Evolutionary conservation across 2,888 invertebrate genomes (phyloP), one percentile per base, ranked within the genome.

Genomic region (Gortyna flavago): DNA sequence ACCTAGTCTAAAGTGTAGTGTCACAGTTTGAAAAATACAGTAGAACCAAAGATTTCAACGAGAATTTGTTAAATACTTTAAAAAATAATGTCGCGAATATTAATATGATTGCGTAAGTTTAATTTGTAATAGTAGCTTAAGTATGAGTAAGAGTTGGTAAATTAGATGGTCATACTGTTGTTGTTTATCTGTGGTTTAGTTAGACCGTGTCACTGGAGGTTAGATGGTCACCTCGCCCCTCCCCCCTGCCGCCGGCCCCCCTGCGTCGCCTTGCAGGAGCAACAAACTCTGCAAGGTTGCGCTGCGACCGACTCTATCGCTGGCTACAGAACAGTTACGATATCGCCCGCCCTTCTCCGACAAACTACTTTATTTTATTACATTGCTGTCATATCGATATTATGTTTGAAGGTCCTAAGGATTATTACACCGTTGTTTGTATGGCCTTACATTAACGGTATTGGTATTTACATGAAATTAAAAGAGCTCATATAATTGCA

Each of bases 221-320:
- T 94, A 94, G 88, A 88, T 85, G 87, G 86, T 79, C 85, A 84
- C 85, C 80, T 80, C 81, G 74, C 57, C 5, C 35, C 75, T 32
- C 81, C 73, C 75, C 82, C 80, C 88, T 83, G 83, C 83, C 84
- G 83, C 87, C 75, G 48, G 76, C 86, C 79, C 72, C 83, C 89
- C 88, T 77, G 78, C 75, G 85, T 87, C 88, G 87, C 90, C 84
- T 87, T 86, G 88, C 83, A 92, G 95, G 96, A 93, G 93, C 96
- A 96, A 96, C 95, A 96, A 96, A 96, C 96, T 96, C 95, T 95
- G 95, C 96, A 96, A 96, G 96, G 96, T 96, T 96, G 96, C 93
- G 92, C 91, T 89, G 91, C 93, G 93, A 91, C 93, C 92, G 91
- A 93, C 93, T 93, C 91, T 94, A 94, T 95, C 95, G 93, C 92